Conservation (phyloP, 2,888 invertebrate genomes). For the Serrognathus titanus region DNA sequence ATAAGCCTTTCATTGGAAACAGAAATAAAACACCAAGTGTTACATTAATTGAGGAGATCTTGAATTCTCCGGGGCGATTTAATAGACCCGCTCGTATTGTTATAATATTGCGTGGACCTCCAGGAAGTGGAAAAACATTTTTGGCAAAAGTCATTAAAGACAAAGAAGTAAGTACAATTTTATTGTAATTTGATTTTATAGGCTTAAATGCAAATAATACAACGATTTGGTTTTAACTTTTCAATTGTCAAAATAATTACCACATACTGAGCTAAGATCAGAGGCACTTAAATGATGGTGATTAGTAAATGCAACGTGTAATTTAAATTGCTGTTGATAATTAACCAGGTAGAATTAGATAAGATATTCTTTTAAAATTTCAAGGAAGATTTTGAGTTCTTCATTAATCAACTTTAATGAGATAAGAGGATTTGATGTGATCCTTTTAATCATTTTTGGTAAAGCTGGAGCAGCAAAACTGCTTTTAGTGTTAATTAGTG, state of each 20-base stretch:
- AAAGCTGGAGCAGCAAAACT: no score
- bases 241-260: no score
- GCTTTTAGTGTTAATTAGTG: no score
- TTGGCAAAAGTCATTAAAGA: conserved; percentile 85
- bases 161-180: conserved; percentile 55
- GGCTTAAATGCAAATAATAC: no score
- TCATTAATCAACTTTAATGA: no score
- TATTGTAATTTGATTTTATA: no score
- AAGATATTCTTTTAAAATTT: no score
- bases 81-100: conserved; percentile 78
- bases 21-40: conserved; percentile 12
- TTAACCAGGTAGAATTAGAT: conserved; percentile 60
- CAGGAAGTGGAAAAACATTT: conserved; percentile 93
- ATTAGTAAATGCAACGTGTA: not conserved
- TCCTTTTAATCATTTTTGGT: no score
- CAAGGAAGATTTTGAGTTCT: no score
- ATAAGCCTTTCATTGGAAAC: not conserved
- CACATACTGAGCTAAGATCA: no score
- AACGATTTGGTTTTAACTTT: no score
- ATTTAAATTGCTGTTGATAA: conserved; percentile 5
- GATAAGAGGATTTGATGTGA: no score
- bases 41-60: conserved; percentile 75
- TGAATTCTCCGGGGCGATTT: conserved; percentile 74
- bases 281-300: not conserved
- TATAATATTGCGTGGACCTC: conserved; percentile 86